Evolutionary conservation across 2,888 invertebrate species (phyloP).

Genomic region (Emmelina monodactyla): DNA sequence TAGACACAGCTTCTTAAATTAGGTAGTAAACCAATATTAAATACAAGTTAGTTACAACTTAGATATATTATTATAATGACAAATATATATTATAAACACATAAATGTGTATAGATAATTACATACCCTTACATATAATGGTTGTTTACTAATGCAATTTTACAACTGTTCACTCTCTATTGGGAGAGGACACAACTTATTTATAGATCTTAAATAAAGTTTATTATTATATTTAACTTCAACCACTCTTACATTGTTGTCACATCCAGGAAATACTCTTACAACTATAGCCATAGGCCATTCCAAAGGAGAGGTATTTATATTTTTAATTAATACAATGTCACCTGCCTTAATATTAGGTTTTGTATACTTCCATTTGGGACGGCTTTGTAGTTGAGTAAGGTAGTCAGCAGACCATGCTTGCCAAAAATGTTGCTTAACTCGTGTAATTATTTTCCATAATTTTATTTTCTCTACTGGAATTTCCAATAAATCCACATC

Average conservation of each 20-base stretch:
- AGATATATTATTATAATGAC: background rate
- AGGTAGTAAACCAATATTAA: background rate
- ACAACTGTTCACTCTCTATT: background rate
- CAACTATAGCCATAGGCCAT: conserved; percentile 8
- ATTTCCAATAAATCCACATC: conserved; percentile 6
- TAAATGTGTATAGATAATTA: too few relatives aligned
- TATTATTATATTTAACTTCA: conserved; percentile 5
- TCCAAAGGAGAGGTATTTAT: conserved; percentile 5
- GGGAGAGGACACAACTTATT: conserved; percentile 7
- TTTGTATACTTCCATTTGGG: conserved; percentile 10
- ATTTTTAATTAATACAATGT: conserved; percentile 7
- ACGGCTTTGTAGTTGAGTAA: conserved; percentile 9
- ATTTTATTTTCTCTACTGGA: conserved; percentile 7
- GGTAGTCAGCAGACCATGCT: conserved; percentile 8
- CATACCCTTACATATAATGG: background rate
- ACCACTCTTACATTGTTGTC: conserved; percentile 7
- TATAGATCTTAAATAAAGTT: conserved; percentile 6
- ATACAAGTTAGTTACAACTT: background rate
- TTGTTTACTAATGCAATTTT: background rate
- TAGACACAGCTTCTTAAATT: background rate
- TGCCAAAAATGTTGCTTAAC: conserved; percentile 12
- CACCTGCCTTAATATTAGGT: conserved; percentile 11
- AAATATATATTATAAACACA: background rate
- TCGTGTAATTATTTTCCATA: conserved; percentile 7
- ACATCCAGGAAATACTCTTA: conserved; percentile 5